Evolutionary conservation across 2,113 vertebrate genomes (phyloP), one percentile per base, ranked within the genome.

Genomic region (Australoheros scitulus): DNA sequence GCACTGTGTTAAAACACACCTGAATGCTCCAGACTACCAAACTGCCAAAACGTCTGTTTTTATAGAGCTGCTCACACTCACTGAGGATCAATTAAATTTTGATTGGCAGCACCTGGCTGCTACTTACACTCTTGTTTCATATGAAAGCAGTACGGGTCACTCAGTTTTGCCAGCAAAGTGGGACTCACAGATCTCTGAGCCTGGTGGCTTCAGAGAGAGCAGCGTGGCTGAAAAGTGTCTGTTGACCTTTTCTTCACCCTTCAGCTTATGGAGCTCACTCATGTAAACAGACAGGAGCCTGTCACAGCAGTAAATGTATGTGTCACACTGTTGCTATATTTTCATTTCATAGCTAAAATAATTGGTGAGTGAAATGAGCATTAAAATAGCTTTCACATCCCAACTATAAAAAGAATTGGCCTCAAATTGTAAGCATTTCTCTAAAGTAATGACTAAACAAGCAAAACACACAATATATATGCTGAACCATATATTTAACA

Each of bases 171-270:
- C 22, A 47, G 41, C 41, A 29, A 68, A 68, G 64, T 50, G 64
- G 15, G 64, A 29, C 64, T 47, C 5, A 0, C 14, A 68, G 22
- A 29, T 68, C 20, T 76, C 15, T 59, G 74, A 24, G 38, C 22
- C 59, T 22, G 43, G 22, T 63, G 15, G 6, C 55, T 86, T 70
- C 52, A 79, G 55, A 22, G 75, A 32, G 52, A 11, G 50, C 38
- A 52, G 20, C 52, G 3, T 18, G 64, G 70, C 79, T 82, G 32
- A 63, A 81, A 64, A 60, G 50, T 74, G 41, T 83, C 77, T 85
- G 55, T 63, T 88, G 80, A 58, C 86, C 86, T 88, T 85, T 76
- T 76, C 64, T 76, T 83, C 80, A 83, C 74, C 74, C 77, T 68
- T 77, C 11, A 47, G 3, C 50, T 81, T 79, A 20, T 81, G 47